These are phyloP conservation scores for Bungarus multicinctus DNA, from an alignment of 2,113 vertebrate genomes.

Conservation along the genomic window DNA sequence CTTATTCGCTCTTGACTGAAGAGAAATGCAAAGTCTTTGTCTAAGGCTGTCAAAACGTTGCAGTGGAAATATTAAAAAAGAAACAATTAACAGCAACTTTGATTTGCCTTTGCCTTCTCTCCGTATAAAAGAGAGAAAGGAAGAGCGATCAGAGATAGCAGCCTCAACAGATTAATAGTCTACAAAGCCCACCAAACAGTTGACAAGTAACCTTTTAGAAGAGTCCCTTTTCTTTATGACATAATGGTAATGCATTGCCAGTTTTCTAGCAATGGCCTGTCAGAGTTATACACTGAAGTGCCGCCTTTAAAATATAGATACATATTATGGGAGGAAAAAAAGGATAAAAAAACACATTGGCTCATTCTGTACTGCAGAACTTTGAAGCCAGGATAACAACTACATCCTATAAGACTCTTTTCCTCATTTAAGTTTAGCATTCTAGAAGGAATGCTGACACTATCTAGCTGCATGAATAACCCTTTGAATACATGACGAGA, in stretches of 20 bases:
- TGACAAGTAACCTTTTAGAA: background rate
- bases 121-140: background rate
- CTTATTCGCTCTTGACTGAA: background rate
- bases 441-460: background rate
- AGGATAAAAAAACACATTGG: background rate
- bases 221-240: background rate
- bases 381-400: slow-evolving; percentile 4
- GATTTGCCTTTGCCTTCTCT: background rate
- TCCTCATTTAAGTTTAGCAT: background rate
- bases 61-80: background rate
- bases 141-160: background rate
- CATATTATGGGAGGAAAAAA: background rate
- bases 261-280: background rate
- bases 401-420: background rate
- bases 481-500: background rate
- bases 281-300: background rate
- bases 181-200: background rate
- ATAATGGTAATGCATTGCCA: background rate
- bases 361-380: background rate
- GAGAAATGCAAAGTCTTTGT: background rate
- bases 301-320: background rate
- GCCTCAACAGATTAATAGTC: background rate
- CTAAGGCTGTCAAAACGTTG: background rate
- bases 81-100: accelerated
- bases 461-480: background rate